Percentiles rank a stretch among this genome's conserved stretches.
Conservation (phyloP, 1,140 invertebrate genomes). For the Procambarus virginalis region DNA sequence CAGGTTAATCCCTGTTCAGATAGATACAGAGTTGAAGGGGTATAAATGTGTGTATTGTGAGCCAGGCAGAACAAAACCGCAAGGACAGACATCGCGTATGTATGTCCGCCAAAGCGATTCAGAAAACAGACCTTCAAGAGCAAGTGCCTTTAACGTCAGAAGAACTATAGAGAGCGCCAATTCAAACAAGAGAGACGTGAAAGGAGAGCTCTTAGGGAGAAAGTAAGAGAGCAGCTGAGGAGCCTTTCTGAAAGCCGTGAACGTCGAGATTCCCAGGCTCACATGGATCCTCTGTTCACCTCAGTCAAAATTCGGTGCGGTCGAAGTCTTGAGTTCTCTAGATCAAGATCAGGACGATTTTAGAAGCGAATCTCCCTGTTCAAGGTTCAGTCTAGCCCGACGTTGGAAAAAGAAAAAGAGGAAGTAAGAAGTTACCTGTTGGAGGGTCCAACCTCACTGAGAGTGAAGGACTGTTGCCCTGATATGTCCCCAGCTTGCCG, state of each 20-base stretch:
- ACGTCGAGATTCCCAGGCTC: slow-evolving; percentile 59
- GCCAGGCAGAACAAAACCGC: slow-evolving; percentile 29
- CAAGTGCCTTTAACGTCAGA: slow-evolving; percentile 69
- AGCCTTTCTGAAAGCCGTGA: slow-evolving; percentile 60
- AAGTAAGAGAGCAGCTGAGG: slow-evolving; percentile 62
- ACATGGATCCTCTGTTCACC: slow-evolving; percentile 53
- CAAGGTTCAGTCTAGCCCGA: slow-evolving; percentile 69
- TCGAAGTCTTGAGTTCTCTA: slow-evolving; percentile 70
- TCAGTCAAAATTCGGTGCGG: slow-evolving; percentile 61
- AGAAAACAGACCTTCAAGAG: slow-evolving; percentile 65
- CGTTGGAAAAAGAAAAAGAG: slow-evolving; percentile 68
- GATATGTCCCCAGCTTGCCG: neutral
- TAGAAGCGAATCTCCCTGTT: slow-evolving; percentile 66
- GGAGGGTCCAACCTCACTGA: slow-evolving; percentile 60
- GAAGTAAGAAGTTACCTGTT: slow-evolving; percentile 65
- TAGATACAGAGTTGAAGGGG: slow-evolving; percentile 47
- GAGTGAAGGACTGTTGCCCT: neutral
- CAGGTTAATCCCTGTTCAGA: slow-evolving; percentile 30
- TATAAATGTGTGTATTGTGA: slow-evolving; percentile 64
- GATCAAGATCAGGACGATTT: slow-evolving; percentile 65
- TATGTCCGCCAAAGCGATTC: slow-evolving; percentile 69
- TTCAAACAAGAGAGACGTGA: slow-evolving; percentile 68
- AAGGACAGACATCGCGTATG: slow-evolving; percentile 66
- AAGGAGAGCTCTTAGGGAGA: slow-evolving; percentile 57
- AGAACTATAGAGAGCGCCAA: slow-evolving; percentile 67